These are phyloP conservation scores for Drosophila leonis DNA, from an alignment of 2,888 invertebrate species.

Conservation along the genomic window DNA sequence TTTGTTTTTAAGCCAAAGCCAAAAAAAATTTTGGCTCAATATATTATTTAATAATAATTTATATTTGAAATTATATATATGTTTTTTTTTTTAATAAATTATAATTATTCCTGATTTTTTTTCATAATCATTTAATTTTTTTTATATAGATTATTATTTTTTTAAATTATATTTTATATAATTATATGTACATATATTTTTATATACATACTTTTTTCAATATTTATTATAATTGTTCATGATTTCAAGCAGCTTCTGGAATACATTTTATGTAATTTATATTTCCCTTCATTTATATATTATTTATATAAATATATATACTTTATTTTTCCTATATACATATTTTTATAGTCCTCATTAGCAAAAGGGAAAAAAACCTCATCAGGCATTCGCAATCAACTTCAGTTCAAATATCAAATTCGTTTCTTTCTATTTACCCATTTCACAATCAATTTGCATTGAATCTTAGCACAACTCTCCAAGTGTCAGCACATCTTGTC, in stretches of 20 bases:
- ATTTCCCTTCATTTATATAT: background rate
- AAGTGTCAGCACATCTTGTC: conserved; percentile 35
- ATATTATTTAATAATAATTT: no score
- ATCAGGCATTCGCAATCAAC: background rate
- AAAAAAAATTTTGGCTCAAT: no score
- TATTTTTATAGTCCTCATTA: background rate
- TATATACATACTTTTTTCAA: background rate
- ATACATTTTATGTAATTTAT: background rate
- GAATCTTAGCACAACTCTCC: conserved; percentile 13
- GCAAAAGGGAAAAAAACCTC: no score
- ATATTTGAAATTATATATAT: no score
- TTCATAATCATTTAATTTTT: no score
- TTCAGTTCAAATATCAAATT: background rate
- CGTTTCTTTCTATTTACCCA: background rate
- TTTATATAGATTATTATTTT: no score
- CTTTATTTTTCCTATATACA: no score
- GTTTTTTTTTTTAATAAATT: no score
- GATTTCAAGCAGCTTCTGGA: background rate
- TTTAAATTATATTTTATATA: no score
- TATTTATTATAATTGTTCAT: background rate
- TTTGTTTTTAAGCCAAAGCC: no score
- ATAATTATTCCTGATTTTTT: no score
- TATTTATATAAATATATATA: no score
- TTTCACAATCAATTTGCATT: conserved; percentile 33
- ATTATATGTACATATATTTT: background rate